Evolutionary conservation across 1,140 invertebrate species (phyloP).

Genomic region (Calephelis virginiensis): DNA sequence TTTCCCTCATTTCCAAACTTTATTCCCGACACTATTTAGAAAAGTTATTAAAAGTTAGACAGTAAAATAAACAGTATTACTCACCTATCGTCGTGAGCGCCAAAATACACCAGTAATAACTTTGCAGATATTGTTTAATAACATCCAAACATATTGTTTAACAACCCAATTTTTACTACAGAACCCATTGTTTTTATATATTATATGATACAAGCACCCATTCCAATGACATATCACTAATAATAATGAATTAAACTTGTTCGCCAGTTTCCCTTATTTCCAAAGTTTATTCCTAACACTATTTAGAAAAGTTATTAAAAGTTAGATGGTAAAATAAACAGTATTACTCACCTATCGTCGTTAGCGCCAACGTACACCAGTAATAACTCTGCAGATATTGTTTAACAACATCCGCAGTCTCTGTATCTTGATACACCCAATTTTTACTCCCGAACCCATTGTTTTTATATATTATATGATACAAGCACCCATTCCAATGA

Average conservation of each 20-base stretch:
- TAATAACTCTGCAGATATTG: conserved; percentile 98
- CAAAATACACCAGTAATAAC: conserved; percentile 98
- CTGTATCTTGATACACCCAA: conserved; percentile 92
- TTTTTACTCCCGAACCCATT: conserved; percentile 94
- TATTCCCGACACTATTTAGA: conserved; percentile 9
- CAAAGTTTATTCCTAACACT: conserved; percentile 4
- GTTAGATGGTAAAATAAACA: conserved; percentile 20
- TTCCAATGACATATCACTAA: conserved; percentile 99
- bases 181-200: conserved; percentile 96
- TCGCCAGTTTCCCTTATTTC: not conserved
- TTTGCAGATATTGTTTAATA: conserved; percentile 94
- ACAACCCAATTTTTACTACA: conserved; percentile 92
- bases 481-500: conserved; percentile 99
- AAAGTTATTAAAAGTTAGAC: conserved; percentile 9
- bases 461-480: conserved; percentile 97
- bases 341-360: conserved; percentile 87
- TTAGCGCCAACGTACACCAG: conserved; percentile 97
- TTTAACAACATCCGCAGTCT: conserved; percentile 92
- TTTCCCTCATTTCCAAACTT: conserved; percentile 3
- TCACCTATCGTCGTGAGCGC: conserved; percentile 94
- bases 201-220: conserved; percentile 97
- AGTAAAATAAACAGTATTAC: conserved; percentile 29
- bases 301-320: conserved; percentile 3
- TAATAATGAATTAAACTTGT: conserved; percentile 96
- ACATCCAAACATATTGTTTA: too few species aligned